Evolutionary conservation across 2,888 invertebrate species (phyloP).

Genomic region (Platyscelio sp.): DNA sequence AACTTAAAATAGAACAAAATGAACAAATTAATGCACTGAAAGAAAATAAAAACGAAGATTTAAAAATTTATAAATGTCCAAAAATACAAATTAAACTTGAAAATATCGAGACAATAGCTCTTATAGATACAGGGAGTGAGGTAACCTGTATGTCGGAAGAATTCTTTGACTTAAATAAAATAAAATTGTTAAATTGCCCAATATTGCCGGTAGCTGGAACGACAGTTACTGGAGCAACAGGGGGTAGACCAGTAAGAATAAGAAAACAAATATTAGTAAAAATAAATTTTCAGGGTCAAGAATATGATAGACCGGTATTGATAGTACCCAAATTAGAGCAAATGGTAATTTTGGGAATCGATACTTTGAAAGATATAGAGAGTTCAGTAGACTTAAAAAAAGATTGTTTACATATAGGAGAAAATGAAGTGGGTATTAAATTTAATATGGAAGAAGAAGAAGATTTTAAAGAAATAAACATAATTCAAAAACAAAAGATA

Average conservation of each 20-base stretch:
- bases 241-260: conserved; percentile 4
- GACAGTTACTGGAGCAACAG: conserved; percentile 5
- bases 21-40: too few relatives aligned
- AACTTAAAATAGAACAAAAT: too few relatives aligned
- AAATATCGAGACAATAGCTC: not conserved
- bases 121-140: conserved; percentile 13
- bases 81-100: not conserved
- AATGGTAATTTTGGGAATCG: not conserved
- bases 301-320: not conserved
- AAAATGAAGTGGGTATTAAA: too few relatives aligned
- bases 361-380: not conserved
- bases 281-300: not conserved
- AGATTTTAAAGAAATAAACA: too few relatives aligned
- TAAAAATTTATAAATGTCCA: not conserved
- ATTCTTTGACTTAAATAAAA: not conserved
- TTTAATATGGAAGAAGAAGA: too few relatives aligned
- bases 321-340: not conserved
- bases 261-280: not conserved
- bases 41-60: too few relatives aligned
- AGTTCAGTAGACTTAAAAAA: too few relatives aligned
- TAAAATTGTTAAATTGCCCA: not conserved
- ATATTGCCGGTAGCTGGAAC: not conserved
- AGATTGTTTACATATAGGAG: too few relatives aligned
- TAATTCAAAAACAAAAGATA: too few relatives aligned
- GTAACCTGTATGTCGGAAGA: conserved; percentile 7